Percentiles rank a stretch among this genome's conserved stretches.
These are phyloP conservation scores for Salvator merianae DNA, from an alignment of 2,113 vertebrate genomes.

Conservation along the genomic window DNA sequence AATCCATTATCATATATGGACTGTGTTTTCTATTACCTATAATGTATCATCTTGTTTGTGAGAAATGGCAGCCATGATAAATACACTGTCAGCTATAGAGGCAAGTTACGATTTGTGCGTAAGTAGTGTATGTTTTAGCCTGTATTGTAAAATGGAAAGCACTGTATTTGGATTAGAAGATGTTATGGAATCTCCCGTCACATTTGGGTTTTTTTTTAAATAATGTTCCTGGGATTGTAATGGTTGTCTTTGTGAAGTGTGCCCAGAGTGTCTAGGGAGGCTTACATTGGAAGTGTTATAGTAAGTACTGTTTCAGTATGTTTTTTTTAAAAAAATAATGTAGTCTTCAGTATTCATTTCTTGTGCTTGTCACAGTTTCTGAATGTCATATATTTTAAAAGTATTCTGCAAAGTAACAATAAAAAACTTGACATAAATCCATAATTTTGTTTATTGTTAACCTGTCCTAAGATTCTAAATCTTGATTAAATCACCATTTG, in stretches of 20 bases:
- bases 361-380: slow-evolving; percentile 75
- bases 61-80: neutral
- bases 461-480: neutral
- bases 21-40: neutral
- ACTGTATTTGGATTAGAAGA: neutral
- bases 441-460: slow-evolving; percentile 39
- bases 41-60: neutral
- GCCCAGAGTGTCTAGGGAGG: fast-evolving
- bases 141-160: neutral
- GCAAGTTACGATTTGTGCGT: neutral
- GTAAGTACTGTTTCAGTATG: slow-evolving; percentile 67
- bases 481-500: neutral
- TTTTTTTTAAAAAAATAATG: slow-evolving; percentile 56
- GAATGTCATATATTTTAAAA: slow-evolving; percentile 78
- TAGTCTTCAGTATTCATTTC: slow-evolving; percentile 76
- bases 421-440: slow-evolving; percentile 72
- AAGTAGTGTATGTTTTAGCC: neutral
- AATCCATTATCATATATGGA: neutral
- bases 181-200: neutral
- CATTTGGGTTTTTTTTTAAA: neutral
- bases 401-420: slow-evolving; percentile 77
- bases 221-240: slow-evolving; percentile 7
- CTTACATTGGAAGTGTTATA: slow-evolving; percentile 47
- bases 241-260: neutral
- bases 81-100: neutral